Conservation (phyloP, 2,797 vertebrate species). For the Linurgus olivaceus region DNA sequence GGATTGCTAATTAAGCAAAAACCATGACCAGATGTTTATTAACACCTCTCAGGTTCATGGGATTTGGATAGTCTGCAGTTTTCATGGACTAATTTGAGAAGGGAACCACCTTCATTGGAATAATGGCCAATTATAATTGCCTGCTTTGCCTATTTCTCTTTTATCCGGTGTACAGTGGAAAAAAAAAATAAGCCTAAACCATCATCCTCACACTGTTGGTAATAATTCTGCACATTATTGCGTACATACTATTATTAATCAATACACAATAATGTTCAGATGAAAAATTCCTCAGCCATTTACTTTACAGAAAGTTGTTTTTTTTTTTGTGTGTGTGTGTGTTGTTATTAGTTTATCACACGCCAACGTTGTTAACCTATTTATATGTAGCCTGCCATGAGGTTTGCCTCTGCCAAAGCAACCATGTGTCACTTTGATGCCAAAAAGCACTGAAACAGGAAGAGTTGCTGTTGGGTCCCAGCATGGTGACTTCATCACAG, state of each 20-base stretch:
- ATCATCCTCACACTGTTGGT: background rate
- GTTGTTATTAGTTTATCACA: conserved; percentile 72
- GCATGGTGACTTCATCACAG: conserved; percentile 72
- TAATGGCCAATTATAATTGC: conserved; percentile 79
- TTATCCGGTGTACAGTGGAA: background rate
- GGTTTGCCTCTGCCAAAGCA: conserved; percentile 59
- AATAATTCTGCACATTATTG: background rate
- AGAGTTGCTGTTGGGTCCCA: conserved; percentile 69
- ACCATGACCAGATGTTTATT: conserved; percentile 81
- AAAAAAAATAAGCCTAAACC: conserved; percentile 11
- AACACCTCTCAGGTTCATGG: conserved; percentile 78
- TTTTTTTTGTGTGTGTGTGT: background rate
- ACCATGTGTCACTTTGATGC: conserved; percentile 58
- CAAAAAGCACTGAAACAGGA: conserved; percentile 67
- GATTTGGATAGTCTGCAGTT: conserved; percentile 78
- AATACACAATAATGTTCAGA: conserved; percentile 35
- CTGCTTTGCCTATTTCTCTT: conserved; percentile 70
- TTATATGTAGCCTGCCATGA: conserved; percentile 48
- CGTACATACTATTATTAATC: conserved; percentile 51
- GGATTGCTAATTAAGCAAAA: conserved; percentile 80
- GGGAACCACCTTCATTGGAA: conserved; percentile 78
- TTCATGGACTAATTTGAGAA: conserved; percentile 75
- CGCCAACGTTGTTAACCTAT: conserved; percentile 68
- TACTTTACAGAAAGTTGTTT: background rate
- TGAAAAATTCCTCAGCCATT: conserved; percentile 33